Evolutionary conservation across 2,888 invertebrate genomes (phyloP), one percentile per base, ranked within the genome.

Genomic region (Calliphora vomitoria): DNA sequence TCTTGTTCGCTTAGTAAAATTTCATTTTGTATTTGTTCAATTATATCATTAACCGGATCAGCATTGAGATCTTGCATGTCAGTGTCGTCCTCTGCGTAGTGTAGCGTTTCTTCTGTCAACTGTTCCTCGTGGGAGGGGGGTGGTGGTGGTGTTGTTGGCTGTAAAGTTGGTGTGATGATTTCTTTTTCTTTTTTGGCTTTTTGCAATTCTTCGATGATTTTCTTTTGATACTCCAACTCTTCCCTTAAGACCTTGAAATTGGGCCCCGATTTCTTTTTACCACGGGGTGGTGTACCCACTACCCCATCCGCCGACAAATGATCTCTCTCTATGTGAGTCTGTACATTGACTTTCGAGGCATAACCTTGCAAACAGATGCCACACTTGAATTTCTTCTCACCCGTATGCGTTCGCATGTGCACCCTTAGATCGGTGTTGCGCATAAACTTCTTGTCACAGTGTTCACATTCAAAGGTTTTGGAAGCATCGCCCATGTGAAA

Each of bases 401-500:
- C 91, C 50, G 93, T 92, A 69, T 93, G 93, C 4, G 90, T 89
- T 3, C 92, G 90, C 89, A 91, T 91, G 71, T 93, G 93, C 8
- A 92, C 92, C 5, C 92, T 91, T 84, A 91, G 90, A 74, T 93
- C 93, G 47, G 91, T 93, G 60, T 93, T 93, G 11, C 92, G 89
- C 6, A 91, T 88, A 78, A 93, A 93, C 1, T 91, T 90, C 81
- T 93, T 93, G 47, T 92, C 92, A 83, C 93, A 93, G 82, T 90
- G 83, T 74, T 92, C 92, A 79, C 93, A 93, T 72, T 92, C 90
- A 76, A 90, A 91, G 44, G 90, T 91, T 89, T 92, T 93, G 15
- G 44, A 68, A 3, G 74, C 55, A 38, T 91, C 92, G n/a, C 91
- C 91, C 38, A 90, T 87, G 87, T 93, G 93, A 6, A 90, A 90